A percentile compares a stretch with the other conserved stretches of the same genome.
Evolutionary conservation across 2,113 vertebrate genomes (phyloP).

Genomic region (Trochalopteron elliotii): DNA sequence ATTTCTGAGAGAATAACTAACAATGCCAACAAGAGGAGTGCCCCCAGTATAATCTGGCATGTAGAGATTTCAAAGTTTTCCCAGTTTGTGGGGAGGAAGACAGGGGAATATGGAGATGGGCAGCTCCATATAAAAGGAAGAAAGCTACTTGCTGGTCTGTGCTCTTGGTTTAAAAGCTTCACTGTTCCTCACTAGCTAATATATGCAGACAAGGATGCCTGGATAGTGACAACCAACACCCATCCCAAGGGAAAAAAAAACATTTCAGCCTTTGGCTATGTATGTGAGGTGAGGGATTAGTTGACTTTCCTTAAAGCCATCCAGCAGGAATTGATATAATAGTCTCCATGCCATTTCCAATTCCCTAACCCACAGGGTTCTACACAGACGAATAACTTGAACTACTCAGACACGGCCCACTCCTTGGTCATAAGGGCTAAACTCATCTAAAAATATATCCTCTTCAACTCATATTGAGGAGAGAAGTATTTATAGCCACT

Average conservation of each 20-base stretch:
- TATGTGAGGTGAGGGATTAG: background rate
- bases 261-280: background rate
- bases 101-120: background rate
- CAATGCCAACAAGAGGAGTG: background rate
- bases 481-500: constrained; percentile 26
- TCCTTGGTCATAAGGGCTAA: background rate
- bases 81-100: background rate
- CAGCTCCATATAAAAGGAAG: background rate
- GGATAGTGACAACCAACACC: background rate
- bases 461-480: background rate
- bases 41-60: background rate
- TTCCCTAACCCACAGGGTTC: background rate
- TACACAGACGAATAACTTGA: background rate
- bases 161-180: background rate
- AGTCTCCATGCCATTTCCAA: background rate
- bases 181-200: background rate
- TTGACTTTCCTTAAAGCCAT: background rate
- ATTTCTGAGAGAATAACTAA: background rate
- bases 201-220: background rate
- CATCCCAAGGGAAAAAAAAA: background rate
- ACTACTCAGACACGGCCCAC: background rate
- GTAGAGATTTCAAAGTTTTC: background rate
- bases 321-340: background rate
- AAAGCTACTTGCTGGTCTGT: background rate
- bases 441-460: constrained; percentile 8